phyloP scores from a whole-genome alignment of 1,140 invertebrate species.

The Diplogasteroides magnus region DNA sequence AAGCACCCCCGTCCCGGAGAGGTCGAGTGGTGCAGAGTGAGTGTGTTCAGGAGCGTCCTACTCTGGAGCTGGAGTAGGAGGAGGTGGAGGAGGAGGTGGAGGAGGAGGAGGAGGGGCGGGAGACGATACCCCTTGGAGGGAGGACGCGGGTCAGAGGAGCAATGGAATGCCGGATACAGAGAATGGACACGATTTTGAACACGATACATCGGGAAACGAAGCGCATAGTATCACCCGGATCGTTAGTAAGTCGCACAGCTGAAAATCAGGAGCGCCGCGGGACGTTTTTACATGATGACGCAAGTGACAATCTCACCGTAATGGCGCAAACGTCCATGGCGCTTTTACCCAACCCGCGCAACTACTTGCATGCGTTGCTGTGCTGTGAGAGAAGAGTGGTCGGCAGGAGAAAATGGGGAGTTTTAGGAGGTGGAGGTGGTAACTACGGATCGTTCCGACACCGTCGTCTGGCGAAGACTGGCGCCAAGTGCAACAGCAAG shows the following conservation, averaged over 20 bases:
- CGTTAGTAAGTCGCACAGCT: background rate
- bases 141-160: background rate
- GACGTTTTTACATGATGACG: too few species aligned
- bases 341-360: too few species aligned
- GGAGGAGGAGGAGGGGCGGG: too few species aligned
- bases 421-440: background rate
- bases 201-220: too few species aligned
- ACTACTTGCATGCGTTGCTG: too few species aligned
- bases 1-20: background rate
- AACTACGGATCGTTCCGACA: background rate
- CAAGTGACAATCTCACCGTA: too few species aligned
- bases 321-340: too few species aligned
- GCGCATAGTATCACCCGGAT: too few species aligned
- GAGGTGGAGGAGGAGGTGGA: background rate
- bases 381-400: too few species aligned
- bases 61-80: background rate
- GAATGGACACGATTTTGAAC: background rate
- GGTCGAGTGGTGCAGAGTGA: too few species aligned
- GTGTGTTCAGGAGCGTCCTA: background rate
- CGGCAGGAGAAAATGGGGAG: background rate
- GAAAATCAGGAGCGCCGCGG: too few species aligned
- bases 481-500: background rate
- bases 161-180: background rate
- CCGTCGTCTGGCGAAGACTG: background rate
- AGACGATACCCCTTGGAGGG: too few species aligned